phyloP scores from a whole-genome alignment of 2,797 vertebrate genomes.

The Arrhamphus sclerolepis region DNA sequence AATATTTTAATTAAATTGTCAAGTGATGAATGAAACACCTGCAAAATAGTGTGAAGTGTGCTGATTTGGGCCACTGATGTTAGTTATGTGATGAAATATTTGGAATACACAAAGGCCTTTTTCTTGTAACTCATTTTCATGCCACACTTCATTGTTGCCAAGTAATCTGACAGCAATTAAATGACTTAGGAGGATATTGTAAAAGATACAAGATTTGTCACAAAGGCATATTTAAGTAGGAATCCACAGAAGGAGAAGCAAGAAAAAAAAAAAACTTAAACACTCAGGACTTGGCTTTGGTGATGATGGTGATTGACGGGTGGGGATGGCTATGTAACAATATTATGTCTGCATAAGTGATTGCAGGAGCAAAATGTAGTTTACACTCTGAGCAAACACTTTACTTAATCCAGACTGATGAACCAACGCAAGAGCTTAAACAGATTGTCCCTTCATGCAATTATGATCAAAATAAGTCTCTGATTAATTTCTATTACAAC shows the following conservation, averaged over 20 bases:
- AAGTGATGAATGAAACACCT: slow-evolving; percentile 53
- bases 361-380: slow-evolving; percentile 6
- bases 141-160: slow-evolving; percentile 3
- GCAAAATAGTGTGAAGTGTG: slow-evolving; percentile 7
- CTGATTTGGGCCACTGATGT: slow-evolving; percentile 13
- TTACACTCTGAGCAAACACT: slow-evolving; percentile 22
- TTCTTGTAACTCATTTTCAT: slow-evolving; percentile 21
- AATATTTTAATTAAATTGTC: slow-evolving; percentile 51
- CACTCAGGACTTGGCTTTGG: slow-evolving; percentile 6
- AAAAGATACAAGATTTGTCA: slow-evolving; percentile 3
- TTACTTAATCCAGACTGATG: slow-evolving; percentile 31
- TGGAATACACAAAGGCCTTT: slow-evolving; percentile 21
- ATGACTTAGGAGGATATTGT: slow-evolving; percentile 1
- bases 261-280: slow-evolving; percentile 9
- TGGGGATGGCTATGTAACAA: slow-evolving; percentile 13
- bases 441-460: slow-evolving; percentile 17
- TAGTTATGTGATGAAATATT: slow-evolving; percentile 20
- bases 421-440: slow-evolving; percentile 32
- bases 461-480: slow-evolving; percentile 21
- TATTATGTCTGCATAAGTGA: slow-evolving; percentile 30
- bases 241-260: neutral
- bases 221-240: neutral
- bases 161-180: slow-evolving; percentile 24
- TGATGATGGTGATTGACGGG: slow-evolving; percentile 1
- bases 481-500: slow-evolving; percentile 50